Percentiles rank a stretch among this genome's conserved stretches.
Evolutionary conservation across 2,888 invertebrate genomes (phyloP).

Genomic region (Rotaria magnacalcarata): DNA sequence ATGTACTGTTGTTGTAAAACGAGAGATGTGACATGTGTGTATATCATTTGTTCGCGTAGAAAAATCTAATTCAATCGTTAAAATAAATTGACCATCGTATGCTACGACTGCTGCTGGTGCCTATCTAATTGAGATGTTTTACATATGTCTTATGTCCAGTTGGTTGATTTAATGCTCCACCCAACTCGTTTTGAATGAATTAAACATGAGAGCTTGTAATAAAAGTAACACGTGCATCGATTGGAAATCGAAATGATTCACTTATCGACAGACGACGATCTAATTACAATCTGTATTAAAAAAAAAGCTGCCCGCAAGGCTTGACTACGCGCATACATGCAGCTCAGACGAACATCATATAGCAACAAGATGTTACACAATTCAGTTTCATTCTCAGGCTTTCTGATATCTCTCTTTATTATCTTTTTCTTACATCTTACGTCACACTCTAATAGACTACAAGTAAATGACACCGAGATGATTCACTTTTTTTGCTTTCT

Average conservation of each 20-base stretch:
- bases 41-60: background rate
- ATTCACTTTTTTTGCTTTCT: background rate
- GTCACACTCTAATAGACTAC: slow-evolving; percentile 11
- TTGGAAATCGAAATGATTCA: slow-evolving; percentile 31
- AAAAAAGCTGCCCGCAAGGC: slow-evolving; percentile 9
- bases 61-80: slow-evolving; percentile 11
- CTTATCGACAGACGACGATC: slow-evolving; percentile 31
- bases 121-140: slow-evolving; percentile 18
- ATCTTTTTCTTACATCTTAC: slow-evolving; percentile 12
- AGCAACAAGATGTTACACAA: background rate
- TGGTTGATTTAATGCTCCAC: slow-evolving; percentile 12
- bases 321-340: background rate
- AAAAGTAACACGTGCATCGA: slow-evolving; percentile 11
- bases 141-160: background rate
- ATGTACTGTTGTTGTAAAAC: background rate
- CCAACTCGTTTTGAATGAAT: slow-evolving; percentile 15
- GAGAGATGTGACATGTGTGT: slow-evolving; percentile 15
- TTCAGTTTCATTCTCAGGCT: background rate
- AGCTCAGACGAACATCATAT: background rate
- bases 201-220: slow-evolving; percentile 16
- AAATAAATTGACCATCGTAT: background rate
- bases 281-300: slow-evolving; percentile 18
- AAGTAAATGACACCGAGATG: background rate
- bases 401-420: slow-evolving; percentile 8
- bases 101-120: slow-evolving; percentile 12